Evolutionary conservation across 2,113 vertebrate genomes (phyloP), one percentile per base, ranked within the genome.

Genomic region (Geothlypis trichas): DNA sequence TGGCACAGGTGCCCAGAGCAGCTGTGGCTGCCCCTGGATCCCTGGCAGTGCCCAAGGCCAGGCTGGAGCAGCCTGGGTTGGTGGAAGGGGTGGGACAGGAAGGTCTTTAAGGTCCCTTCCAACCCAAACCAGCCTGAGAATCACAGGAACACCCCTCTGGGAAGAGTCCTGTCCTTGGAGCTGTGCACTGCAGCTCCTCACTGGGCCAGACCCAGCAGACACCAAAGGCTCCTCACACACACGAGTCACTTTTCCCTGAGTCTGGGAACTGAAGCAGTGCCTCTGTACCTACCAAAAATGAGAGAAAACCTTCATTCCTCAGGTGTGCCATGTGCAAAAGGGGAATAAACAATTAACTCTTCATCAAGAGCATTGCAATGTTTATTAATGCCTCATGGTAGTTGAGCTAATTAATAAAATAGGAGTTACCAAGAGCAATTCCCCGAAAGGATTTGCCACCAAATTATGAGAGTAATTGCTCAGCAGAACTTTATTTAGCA

Each of bases 401-500:
- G 61, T 1, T 61, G 81, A 75, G 7, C 47, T 95, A 81, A 93
- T 91, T 87, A 81, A 91, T 63, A 73, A 80, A 28, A 51, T 6
- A 58, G 30, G 28, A 71, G 46, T 59, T 63, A 81, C 65, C 14
- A 35, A 63, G 65, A 95, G 73, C 69, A 87, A 87, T 84, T 74
- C 81, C 69, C 73, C 8, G 15, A 42, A 51, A 89, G 77, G 73
- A 75, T 94, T 77, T 94, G 67, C 4, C 61, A 59, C 33, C 14
- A 11, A 87, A 59, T 94, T 51, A 81, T 4, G 61, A 83, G 27
- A 87, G 35, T 54, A 86, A 80, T 71, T 84, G 63, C 55, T 83
- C 92, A 73, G 20, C 52, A 68, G 72, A 85, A 88, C 59, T 88
- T 92, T 66, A 80, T 76, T 94, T 55, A 83, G 68, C 51, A 28